These are phyloP conservation scores for Colius striatus DNA, from an alignment of 2,113 vertebrate genomes.

Conservation along the genomic window DNA sequence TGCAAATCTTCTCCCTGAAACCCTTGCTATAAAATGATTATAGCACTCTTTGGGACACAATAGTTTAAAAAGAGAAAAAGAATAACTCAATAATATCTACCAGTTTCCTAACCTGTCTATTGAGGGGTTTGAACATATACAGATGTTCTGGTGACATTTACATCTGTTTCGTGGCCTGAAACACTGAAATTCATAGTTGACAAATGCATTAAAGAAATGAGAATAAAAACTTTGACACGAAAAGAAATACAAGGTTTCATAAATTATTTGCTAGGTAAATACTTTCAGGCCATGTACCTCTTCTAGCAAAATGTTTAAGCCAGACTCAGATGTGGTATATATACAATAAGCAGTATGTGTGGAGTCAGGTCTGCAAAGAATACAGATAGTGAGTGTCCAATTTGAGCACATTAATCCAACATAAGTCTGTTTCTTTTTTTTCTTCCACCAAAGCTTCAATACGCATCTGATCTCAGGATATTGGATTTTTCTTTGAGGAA, in stretches of 20 bases:
- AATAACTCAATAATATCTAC: background rate
- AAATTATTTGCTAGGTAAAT: slow-evolving; percentile 36
- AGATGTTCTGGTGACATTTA: background rate
- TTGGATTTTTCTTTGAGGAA: slow-evolving; percentile 82
- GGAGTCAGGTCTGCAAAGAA: background rate
- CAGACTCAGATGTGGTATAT: background rate
- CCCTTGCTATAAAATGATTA: background rate
- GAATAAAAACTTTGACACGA: slow-evolving; percentile 8
- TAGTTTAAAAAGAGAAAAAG: background rate
- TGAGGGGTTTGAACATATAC: background rate
- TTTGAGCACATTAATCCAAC: slow-evolving; percentile 71
- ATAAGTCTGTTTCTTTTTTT: background rate
- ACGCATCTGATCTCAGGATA: slow-evolving; percentile 81
- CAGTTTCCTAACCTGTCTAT: background rate
- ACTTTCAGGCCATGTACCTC: background rate
- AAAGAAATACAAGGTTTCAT: background rate
- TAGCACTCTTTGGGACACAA: background rate
- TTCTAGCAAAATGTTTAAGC: background rate
- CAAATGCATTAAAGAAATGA: slow-evolving; percentile 25
- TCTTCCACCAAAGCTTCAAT: slow-evolving; percentile 68
- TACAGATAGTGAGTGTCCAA: slow-evolving; percentile 38
- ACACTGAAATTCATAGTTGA: background rate
- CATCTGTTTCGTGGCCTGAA: background rate
- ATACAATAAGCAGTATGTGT: background rate
- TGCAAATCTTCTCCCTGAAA: background rate